Evolutionary conservation across 1,140 invertebrate genomes (phyloP), one percentile per base, ranked within the genome.

Genomic region (Papilio helenus): DNA sequence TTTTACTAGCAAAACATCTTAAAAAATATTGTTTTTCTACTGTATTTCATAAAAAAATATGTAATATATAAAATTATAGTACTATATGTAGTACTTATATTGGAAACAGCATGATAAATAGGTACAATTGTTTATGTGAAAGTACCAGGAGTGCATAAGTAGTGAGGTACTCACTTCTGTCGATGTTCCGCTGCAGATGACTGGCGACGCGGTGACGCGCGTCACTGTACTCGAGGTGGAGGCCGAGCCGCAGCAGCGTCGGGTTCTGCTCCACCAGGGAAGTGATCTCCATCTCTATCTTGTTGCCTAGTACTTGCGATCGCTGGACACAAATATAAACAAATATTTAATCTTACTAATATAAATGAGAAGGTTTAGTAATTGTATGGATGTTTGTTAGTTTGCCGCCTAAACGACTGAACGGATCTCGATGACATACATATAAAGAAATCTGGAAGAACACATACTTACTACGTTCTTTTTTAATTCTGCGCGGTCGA

Each of bases 201-300:
- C 97, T 97, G 84, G 98, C 97, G 86, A 99, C 97, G 87, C 98
- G 96, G 94, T 99, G 98, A 90, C 98, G 96, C 72, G 99, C 98
- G 95, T 99, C 98, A 89, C 99, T 98, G 95, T 98, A 99, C 95
- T 99, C 98, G 88, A 99, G 97, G 95, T 98, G 97, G 85, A 99
- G 96, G 78, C 99, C 99, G 81, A 99, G 96, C 94, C 98, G 96
- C 85, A 99, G 95, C 81, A 99, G 94, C 44, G 97, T 98, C 23
- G 97, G 96, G 95, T 99, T 99, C 90, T 98, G 97, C 94, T 99
- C 98, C 80, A 99, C 96, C 83, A 99, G 95, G 88, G 98, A 96
- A 68, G 98, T 98, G 83, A 99, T 98, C 96, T 99, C 98, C 98
- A 99, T 99, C 96, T 99, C 99, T 84, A 98, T 98, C 96, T 99